Base-by-base conservation (phyloP, 2,888 invertebrate genomes). In the Papilio gigon region DNA sequence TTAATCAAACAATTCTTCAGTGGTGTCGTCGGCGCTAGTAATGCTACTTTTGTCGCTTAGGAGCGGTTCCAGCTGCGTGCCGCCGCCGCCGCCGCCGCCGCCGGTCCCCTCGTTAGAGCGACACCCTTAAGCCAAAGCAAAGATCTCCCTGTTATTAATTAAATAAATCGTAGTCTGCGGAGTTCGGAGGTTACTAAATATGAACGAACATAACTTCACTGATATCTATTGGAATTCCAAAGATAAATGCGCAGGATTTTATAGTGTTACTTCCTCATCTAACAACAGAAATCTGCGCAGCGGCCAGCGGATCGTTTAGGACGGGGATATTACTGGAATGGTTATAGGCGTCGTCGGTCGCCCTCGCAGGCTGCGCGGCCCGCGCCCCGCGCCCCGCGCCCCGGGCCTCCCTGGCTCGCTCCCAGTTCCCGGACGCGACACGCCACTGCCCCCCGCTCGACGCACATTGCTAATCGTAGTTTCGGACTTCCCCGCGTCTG, bases 381-480 rank as follows among this genome's bases (percentile, higher is more conserved):
- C 61, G 30, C 61, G 2, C 72, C 71, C n/a, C 11, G 5, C 14
- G 42, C 42, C 17, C 42, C 61, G 30, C 61, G 2, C 72, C 71
- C n/a, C n/a, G n/a, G n/a, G n/a, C n/a, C n/a, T n/a, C n/a, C n/a
- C n/a, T n/a, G n/a, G n/a, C n/a, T n/a, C n/a, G n/a, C n/a, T 37
- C 35, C 9, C n/a, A 30, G 40, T 65, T 20, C n/a, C 14, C 22
- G 8, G 35, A 42, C 14, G 17, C 6, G 25, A 65, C 56, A 42
- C 56, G 42, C 33, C 65, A 64, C 40, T 40, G 56, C 53, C 6
- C 33, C 40, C 64, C 9, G 27, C 5, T 0, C 22, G 22, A 50
- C 74, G 67, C 75, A 73, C n/a, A n/a, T n/a, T n/a, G n/a, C n/a
- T n/a, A n/a, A n/a, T n/a, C n/a, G n/a, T n/a, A n/a, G n/a, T n/a